Evolutionary conservation across 2,888 invertebrate species (phyloP).

Genomic region (Apotomis turbidana): DNA sequence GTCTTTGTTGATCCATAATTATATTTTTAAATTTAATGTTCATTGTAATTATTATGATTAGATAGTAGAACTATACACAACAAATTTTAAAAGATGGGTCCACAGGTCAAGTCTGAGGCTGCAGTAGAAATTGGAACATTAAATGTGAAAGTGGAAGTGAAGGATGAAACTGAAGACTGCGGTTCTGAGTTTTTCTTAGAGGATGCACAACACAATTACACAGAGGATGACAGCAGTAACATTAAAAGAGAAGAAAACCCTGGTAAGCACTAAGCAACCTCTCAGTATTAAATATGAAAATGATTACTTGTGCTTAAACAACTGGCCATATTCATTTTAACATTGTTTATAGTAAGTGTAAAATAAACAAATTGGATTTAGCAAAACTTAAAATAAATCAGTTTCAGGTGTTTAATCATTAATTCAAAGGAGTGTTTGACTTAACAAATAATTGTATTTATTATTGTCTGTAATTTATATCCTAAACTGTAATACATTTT

Average conservation of each 20-base stretch:
- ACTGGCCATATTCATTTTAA: too few relatives aligned
- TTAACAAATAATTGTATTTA: too few relatives aligned
- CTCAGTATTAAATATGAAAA: neutral
- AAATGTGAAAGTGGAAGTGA: constrained; percentile 34
- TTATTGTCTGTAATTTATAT: too few relatives aligned
- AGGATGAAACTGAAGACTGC: constrained; percentile 36
- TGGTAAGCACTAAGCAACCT: neutral
- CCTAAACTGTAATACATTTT: neutral
- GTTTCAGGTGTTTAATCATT: too few relatives aligned
- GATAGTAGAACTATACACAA: too few relatives aligned
- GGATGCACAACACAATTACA: neutral
- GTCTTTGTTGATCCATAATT: too few relatives aligned
- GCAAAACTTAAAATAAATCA: too few relatives aligned
- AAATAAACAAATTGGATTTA: too few relatives aligned
- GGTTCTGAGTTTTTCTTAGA: constrained; percentile 23
- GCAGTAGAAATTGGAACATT: constrained; percentile 28
- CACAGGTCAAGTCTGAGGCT: constrained; percentile 44
- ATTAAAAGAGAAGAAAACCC: constrained; percentile 14
- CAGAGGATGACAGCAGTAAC: neutral
- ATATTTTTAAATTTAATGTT: too few relatives aligned
- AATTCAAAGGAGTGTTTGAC: too few relatives aligned
- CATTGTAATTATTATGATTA: too few relatives aligned
- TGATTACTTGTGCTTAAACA: neutral
- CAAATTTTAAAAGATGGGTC: neutral
- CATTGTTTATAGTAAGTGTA: too few relatives aligned